Conservation (phyloP, 2,113 vertebrate genomes). For the Eulacestoma nigropectus region DNA sequence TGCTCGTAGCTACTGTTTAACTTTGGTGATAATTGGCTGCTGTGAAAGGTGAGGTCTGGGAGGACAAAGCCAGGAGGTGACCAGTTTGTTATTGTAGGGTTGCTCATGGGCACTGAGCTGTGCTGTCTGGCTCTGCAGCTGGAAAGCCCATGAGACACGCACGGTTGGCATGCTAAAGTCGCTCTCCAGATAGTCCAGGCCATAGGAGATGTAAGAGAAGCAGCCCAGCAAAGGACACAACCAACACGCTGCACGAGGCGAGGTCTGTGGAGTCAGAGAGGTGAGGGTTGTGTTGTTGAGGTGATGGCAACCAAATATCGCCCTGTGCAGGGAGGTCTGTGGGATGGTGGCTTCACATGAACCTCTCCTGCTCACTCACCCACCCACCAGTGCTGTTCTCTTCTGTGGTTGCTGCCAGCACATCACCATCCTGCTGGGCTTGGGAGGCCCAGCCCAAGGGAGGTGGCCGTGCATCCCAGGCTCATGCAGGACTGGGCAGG, state of each 20-base stretch:
- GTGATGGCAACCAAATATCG: neutral
- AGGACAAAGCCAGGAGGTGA: neutral
- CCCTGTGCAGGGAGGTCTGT: accelerated
- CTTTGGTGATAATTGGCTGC: neutral
- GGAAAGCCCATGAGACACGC: neutral
- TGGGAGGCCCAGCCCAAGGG: neutral
- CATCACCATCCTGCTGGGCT: neutral
- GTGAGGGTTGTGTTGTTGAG: neutral
- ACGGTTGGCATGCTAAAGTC: neutral
- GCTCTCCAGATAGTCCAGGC: neutral
- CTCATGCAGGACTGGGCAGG: neutral
- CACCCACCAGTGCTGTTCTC: neutral
- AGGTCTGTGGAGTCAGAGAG: neutral
- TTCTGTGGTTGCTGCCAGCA: neutral
- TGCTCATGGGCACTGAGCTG: constrained; percentile 19
- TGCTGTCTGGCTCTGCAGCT: neutral
- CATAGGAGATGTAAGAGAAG: neutral
- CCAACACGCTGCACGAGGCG: accelerated
- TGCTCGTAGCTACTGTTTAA: neutral
- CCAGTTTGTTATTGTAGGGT: neutral
- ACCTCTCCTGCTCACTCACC: neutral
- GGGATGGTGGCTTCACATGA: neutral
- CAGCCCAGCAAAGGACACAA: neutral
- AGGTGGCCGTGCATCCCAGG: accelerated
- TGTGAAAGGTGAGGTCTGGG: neutral